Percentiles rank a stretch among this genome's conserved stretches.
Evolutionary conservation across 1,140 invertebrate species (phyloP).

Genomic region (Ericerus pela): DNA sequence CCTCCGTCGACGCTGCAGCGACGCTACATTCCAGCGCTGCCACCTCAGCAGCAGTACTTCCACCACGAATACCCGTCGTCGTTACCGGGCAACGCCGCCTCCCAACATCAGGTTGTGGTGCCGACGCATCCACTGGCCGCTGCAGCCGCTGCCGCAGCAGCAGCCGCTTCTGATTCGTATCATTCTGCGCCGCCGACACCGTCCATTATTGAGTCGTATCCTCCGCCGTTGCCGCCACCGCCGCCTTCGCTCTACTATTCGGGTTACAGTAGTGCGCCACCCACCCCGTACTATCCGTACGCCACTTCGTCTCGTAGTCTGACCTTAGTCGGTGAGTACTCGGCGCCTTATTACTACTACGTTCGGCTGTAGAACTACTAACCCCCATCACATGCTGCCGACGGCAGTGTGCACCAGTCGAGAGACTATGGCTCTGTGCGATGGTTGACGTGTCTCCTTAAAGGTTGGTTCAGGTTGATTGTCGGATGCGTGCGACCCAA

Average conservation of each 20-base stretch:
- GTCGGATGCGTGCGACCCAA: too few relatives aligned
- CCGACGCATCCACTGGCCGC: constrained; percentile 20
- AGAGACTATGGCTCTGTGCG: too few relatives aligned
- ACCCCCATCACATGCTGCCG: too few relatives aligned
- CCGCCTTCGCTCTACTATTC: constrained; percentile 47
- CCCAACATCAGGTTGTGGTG: constrained; percentile 20
- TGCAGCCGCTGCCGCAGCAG: constrained; percentile 12
- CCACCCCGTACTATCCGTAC: constrained; percentile 48
- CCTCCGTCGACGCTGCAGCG: background rate
- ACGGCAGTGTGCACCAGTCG: too few relatives aligned
- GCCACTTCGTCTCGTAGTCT: constrained; percentile 44
- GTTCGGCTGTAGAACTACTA: too few relatives aligned
- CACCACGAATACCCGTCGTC: constrained; percentile 19
- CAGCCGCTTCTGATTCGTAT: constrained; percentile 26
- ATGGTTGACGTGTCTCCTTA: too few relatives aligned
- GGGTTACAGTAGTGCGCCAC: constrained; percentile 32
- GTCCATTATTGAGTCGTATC: constrained; percentile 23
- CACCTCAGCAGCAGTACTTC: constrained; percentile 2
- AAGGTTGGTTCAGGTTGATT: too few relatives aligned
- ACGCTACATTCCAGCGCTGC: background rate
- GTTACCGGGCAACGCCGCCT: constrained; percentile 29
- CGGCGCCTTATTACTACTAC: background rate
- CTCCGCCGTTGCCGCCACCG: constrained; percentile 29
- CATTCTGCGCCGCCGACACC: constrained; percentile 32
- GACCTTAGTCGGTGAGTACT: constrained; percentile 30